Base-by-base conservation (phyloP, 2,797 vertebrate species). In the Diceros bicornis region DNA sequence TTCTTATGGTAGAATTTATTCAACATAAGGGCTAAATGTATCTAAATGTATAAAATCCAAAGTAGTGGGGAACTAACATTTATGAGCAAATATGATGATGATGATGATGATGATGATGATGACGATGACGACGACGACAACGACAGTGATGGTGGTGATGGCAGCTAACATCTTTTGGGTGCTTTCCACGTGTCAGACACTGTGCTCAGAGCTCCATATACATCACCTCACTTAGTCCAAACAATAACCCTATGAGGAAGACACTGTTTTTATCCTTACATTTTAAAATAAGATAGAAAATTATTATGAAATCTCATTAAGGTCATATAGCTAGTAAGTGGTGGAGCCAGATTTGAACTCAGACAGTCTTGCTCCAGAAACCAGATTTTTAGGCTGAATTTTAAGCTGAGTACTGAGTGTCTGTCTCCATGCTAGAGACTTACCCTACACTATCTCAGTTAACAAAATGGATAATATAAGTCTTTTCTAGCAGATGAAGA, bases 221-320 rank as follows among this genome's bases (percentile, higher is more conserved):
- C 0, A 18, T 55, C 21, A 55, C 29, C 62, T 92, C 23, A n/a
- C 34, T 66, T 13, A 29, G 7, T 57, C 52, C 25, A 52, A 8
- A 64, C 21, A 72, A 44, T 23, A 77, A 37, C 18, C 18, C 62
- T 44, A 11, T 50, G 57, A 82, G 27, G 57, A 8, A 3, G 52
- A 57, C 18, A 59, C 44, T 37, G 59, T 32, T 89, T 93, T 91
- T 50, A 95, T 34, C 50, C 17, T 17, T 32, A 71, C 57, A 86
- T 87, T 96, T 87, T 47, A 89, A 94, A 97, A 82, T 71, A 85
- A 90, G 55, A 59, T n/a, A 66, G 64, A 72, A 32, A 75, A 27
- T 59, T 25, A 89, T 13, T 25, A 12, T 41, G 41, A 88, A 84
- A 88, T 72, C 23, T 92, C 57, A 37, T 41, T 29, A 77, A 29